These are phyloP conservation scores for Solea solea DNA, from an alignment of 2,113 vertebrate genomes.

Conservation along the genomic window DNA sequence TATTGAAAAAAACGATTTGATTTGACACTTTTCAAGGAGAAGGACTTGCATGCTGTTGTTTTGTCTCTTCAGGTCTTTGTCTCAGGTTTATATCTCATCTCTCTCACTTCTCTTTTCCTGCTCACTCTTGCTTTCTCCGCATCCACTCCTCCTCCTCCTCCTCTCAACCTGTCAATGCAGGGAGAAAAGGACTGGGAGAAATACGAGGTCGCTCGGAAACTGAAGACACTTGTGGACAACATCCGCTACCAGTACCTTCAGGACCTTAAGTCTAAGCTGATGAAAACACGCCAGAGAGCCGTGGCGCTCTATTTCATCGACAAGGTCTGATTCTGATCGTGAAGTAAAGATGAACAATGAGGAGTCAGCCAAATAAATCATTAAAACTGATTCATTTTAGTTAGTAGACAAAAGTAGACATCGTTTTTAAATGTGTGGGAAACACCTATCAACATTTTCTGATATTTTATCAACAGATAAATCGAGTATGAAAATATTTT, in stretches of 20 bases:
- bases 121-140: background rate
- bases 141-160: background rate
- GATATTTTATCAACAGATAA: too few species aligned
- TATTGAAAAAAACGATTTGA: slow-evolving; percentile 13
- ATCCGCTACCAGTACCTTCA: slow-evolving; percentile 71
- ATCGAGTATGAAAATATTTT: too few species aligned
- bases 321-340: slow-evolving; percentile 62
- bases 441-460: too few species aligned
- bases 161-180: slow-evolving; percentile 30
- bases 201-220: slow-evolving; percentile 74
- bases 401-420: slow-evolving; percentile 7
- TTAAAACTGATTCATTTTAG: background rate
- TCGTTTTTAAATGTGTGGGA: too few species aligned
- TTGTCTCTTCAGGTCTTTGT: background rate
- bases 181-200: slow-evolving; percentile 84
- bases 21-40: slow-evolving; percentile 8
- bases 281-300: slow-evolving; percentile 72
- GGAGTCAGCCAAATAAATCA: background rate
- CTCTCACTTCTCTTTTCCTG: background rate
- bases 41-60: background rate
- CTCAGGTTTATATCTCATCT: background rate
- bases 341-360: background rate
- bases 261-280: slow-evolving; percentile 79
- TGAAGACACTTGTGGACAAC: slow-evolving; percentile 70
- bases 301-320: slow-evolving; percentile 82